Evolutionary conservation across 2,797 vertebrate genomes (phyloP).

Genomic region (Malacoraja senta): DNA sequence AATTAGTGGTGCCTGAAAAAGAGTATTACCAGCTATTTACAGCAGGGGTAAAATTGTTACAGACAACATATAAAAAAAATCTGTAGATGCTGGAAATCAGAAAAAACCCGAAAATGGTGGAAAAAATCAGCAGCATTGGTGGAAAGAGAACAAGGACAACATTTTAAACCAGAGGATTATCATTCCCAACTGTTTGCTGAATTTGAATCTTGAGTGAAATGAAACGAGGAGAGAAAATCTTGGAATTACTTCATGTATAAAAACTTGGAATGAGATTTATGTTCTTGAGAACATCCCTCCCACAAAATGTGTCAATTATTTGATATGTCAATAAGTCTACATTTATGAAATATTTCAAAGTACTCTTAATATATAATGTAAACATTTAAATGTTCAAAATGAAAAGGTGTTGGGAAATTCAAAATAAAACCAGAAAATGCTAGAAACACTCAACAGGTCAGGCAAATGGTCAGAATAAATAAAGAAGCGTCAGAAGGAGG

Average conservation of each 20-base stretch:
- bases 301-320: neutral
- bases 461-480: no score
- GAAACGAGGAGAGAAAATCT: neutral
- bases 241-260: neutral
- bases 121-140: no score
- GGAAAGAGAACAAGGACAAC: no score
- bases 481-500: no score
- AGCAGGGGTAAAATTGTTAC: neutral
- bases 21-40: neutral
- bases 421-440: no score
- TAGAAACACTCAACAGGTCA: no score
- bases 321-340: neutral
- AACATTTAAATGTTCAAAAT: neutral
- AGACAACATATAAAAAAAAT: neutral
- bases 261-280: neutral
- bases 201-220: neutral
- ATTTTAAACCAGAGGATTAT: neutral
- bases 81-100: no score
- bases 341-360: neutral
- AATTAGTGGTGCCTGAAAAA: neutral
- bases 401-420: no score
- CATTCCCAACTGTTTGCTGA: neutral
- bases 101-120: no score
- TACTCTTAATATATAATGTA: neutral
- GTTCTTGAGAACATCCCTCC: neutral